A percentile compares a stretch with the other conserved stretches of the same genome.
phyloP scores from a whole-genome alignment of 2,113 vertebrate species.

The Aleadryas rufinucha region DNA sequence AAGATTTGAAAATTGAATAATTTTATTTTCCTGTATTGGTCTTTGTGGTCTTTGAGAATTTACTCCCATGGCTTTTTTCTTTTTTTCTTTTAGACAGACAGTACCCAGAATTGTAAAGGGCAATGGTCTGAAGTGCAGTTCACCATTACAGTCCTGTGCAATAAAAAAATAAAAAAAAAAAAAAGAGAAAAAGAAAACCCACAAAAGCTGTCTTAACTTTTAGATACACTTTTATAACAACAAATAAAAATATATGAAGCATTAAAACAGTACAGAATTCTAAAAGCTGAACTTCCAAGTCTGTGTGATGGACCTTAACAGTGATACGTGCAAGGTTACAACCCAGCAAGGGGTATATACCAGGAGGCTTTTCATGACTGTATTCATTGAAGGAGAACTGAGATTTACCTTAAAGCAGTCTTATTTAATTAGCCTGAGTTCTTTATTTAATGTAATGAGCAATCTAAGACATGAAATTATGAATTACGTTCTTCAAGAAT shows the following conservation, averaged over 20 bases:
- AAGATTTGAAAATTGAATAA: background rate
- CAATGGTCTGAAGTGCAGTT: background rate
- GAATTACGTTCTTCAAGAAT: background rate
- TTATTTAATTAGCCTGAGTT: background rate
- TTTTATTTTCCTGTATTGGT: background rate
- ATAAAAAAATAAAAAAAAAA: background rate
- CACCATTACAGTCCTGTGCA: background rate
- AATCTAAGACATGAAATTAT: background rate
- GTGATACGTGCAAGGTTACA: background rate
- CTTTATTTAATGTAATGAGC: background rate
- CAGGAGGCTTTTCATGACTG: background rate
- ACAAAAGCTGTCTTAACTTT: background rate
- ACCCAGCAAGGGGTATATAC: background rate
- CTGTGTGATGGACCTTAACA: background rate
- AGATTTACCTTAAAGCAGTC: background rate
- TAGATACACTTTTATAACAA: background rate
- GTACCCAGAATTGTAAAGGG: background rate
- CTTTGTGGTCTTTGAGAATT: background rate
- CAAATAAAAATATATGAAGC: constrained; percentile 22
- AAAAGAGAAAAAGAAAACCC: background rate
- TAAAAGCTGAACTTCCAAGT: background rate
- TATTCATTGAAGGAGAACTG: background rate
- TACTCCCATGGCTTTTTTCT: background rate
- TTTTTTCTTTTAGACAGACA: background rate
- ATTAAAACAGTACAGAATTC: background rate